Conservation (phyloP, 2,888 invertebrate genomes). For the Pteria penguin region DNA sequence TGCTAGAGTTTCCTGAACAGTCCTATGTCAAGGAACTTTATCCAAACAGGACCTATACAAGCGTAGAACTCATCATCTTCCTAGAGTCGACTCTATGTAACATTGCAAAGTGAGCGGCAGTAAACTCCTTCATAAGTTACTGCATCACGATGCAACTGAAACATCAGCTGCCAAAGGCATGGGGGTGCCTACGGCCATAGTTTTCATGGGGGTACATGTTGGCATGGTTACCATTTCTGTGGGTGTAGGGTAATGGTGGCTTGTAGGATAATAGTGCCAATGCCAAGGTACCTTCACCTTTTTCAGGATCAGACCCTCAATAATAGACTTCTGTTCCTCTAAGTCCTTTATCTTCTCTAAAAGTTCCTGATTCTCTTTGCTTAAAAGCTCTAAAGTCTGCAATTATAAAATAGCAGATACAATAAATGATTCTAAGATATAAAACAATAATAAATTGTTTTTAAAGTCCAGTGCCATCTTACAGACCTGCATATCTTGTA, state of each 20-base stretch:
- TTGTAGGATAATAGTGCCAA: conserved; percentile 24
- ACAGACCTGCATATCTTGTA: not conserved
- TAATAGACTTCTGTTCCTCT: conserved; percentile 59
- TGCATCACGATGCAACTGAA: conserved; percentile 32
- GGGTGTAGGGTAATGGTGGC: not conserved
- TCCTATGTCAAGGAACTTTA: too few species aligned
- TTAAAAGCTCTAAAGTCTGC: conserved; percentile 57
- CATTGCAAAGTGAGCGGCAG: conserved; percentile 36
- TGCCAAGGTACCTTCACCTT: conserved; percentile 56
- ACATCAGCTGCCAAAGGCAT: conserved; percentile 30
- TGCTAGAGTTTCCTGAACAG: too few species aligned
- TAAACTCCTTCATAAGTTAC: conserved; percentile 28
- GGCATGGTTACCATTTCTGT: conserved; percentile 8
- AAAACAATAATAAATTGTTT: too few species aligned
- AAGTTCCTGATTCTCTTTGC: conserved; percentile 52
- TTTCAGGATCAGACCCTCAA: conserved; percentile 56
- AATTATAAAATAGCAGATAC: too few species aligned
- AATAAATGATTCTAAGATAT: too few species aligned
- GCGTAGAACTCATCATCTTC: too few species aligned
- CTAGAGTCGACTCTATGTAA: too few species aligned
- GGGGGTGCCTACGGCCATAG: conserved; percentile 31
- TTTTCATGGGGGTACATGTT: conserved; percentile 11
- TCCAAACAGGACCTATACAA: too few species aligned
- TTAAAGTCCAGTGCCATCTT: not conserved
- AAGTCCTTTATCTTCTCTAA: conserved; percentile 54